These are phyloP conservation scores for Blera fallax DNA, from an alignment of 2,888 invertebrate genomes.

Conservation along the genomic window DNA sequence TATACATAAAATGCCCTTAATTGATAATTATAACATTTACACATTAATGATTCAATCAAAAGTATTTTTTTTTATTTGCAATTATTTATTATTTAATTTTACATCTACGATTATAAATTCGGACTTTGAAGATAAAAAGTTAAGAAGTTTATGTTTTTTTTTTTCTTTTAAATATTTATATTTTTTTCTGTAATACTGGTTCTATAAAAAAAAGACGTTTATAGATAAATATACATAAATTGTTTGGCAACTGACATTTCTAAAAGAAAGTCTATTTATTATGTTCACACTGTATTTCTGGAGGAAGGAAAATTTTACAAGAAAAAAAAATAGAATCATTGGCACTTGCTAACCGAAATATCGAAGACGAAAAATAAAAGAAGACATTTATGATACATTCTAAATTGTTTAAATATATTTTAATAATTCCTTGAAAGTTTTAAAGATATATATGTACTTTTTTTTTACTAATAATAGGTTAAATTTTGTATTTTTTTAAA, in stretches of 20 bases:
- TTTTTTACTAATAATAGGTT: slow-evolving; percentile 61
- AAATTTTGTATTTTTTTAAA: slow-evolving; percentile 50
- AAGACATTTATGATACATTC: slow-evolving; percentile 39
- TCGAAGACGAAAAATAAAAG: slow-evolving; percentile 28
- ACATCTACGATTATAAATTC: slow-evolving; percentile 76
- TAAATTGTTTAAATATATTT: slow-evolving; percentile 39
- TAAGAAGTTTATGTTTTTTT: slow-evolving; percentile 59
- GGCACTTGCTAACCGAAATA: slow-evolving; percentile 63
- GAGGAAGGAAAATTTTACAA: slow-evolving; percentile 24
- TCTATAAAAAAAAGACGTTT: slow-evolving; percentile 60
- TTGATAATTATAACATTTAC: slow-evolving; percentile 69
- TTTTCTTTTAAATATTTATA: slow-evolving; percentile 45
- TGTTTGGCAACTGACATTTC: slow-evolving; percentile 63
- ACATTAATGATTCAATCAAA: slow-evolving; percentile 72
- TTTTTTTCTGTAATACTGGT: slow-evolving; percentile 63
- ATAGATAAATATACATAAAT: slow-evolving; percentile 57
- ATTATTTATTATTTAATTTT: slow-evolving; percentile 46
- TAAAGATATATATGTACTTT: slow-evolving; percentile 53
- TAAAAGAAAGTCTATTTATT: slow-evolving; percentile 20
- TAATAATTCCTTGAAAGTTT: slow-evolving; percentile 51
- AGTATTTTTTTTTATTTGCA: slow-evolving; percentile 51
- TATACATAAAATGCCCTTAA: slow-evolving; percentile 65
- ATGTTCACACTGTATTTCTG: slow-evolving; percentile 50
- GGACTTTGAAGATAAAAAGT: slow-evolving; percentile 74
- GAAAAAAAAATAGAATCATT: slow-evolving; percentile 20